These are phyloP conservation scores for Phrynocephalus guinanensis DNA, from an alignment of 2,797 vertebrate species.

Conservation along the genomic window DNA sequence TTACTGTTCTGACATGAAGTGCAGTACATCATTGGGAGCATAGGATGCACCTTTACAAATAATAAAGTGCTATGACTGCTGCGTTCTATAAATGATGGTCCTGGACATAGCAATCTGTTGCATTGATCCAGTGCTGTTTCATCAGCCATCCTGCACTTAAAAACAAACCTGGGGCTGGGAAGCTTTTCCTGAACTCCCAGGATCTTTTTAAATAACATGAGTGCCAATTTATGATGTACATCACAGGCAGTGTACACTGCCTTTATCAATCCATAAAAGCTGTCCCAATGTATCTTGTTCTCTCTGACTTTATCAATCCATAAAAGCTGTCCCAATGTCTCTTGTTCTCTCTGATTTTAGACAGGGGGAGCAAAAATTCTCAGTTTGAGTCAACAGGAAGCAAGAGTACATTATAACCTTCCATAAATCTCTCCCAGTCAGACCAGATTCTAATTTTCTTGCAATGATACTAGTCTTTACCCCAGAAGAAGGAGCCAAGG, in stretches of 20 bases:
- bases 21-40: fast-evolving
- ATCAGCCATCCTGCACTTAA: background rate
- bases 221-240: background rate
- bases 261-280: background rate
- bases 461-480: background rate
- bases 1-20: background rate
- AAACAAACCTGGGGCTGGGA: background rate
- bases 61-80: background rate
- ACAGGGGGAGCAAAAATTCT: background rate
- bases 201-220: background rate
- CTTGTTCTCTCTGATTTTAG: background rate
- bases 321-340: background rate
- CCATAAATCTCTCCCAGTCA: background rate
- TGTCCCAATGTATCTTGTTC: background rate
- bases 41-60: constrained; percentile 3
- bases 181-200: background rate
- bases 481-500: background rate
- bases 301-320: background rate
- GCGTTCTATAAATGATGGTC: background rate
- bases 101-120: background rate
- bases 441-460: background rate
- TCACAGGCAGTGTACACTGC: no score
- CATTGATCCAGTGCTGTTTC: background rate
- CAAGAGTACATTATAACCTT: background rate
- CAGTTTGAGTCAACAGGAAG: background rate